Evolutionary conservation across 2,797 vertebrate species (phyloP).

Genomic region (Melanogrammus aeglefinus): DNA sequence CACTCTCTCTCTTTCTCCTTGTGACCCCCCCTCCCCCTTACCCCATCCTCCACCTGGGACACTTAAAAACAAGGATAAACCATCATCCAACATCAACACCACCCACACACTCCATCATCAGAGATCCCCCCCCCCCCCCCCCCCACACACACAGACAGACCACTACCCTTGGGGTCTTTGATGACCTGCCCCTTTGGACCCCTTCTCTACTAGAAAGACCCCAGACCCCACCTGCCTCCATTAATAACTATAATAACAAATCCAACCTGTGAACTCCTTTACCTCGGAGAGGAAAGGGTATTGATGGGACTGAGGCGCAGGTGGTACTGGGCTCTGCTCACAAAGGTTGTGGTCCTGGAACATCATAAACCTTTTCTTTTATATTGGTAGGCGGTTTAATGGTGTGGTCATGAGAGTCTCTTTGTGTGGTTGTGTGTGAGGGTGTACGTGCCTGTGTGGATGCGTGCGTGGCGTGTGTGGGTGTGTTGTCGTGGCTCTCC

Average conservation of each 20-base stretch:
- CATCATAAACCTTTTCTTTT: neutral
- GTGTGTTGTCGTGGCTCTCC: too few species aligned
- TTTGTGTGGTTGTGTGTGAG: neutral
- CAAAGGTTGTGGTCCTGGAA: neutral
- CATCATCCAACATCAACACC: neutral
- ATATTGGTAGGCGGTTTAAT: neutral
- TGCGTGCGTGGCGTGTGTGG: neutral
- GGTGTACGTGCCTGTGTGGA: neutral
- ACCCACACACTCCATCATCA: too few species aligned
- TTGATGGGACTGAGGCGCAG: neutral
- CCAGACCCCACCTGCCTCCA: neutral
- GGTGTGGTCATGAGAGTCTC: neutral
- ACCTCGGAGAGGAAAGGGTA: neutral
- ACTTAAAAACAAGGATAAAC: neutral
- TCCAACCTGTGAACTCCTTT: neutral
- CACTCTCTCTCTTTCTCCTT: neutral
- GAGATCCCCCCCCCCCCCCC: neutral
- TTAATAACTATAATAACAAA: neutral
- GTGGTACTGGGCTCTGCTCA: neutral
- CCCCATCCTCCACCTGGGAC: neutral
- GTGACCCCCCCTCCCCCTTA: neutral
- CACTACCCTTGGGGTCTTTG: neutral
- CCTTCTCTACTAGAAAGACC: neutral
- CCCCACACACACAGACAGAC: neutral
- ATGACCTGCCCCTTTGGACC: neutral